phyloP scores from a whole-genome alignment of 2,797 vertebrate genomes.

The Vultur gryphus region DNA sequence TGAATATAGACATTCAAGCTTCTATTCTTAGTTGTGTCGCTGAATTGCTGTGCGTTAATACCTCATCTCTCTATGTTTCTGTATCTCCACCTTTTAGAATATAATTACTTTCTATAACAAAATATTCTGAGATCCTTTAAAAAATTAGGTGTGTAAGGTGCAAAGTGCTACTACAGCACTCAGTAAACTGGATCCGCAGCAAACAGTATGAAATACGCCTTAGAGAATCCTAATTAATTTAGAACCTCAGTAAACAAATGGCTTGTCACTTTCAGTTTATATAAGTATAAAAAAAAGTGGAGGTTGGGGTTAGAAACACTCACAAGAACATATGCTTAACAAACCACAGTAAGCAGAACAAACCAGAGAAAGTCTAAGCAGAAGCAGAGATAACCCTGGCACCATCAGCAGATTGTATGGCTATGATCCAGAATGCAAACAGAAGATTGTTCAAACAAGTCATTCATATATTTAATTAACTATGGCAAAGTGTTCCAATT shows the following conservation, averaged over 20 bases:
- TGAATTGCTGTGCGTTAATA: neutral
- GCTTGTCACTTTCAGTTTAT: constrained; percentile 59
- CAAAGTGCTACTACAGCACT: neutral
- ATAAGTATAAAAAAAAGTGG: constrained; percentile 38
- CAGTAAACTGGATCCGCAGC: neutral
- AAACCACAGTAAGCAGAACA: constrained; percentile 43
- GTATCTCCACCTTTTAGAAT: neutral
- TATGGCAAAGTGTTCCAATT: constrained; percentile 48
- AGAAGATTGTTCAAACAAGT: constrained; percentile 62
- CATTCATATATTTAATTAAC: constrained; percentile 60
- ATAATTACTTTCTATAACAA: neutral
- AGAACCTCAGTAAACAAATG: constrained; percentile 38
- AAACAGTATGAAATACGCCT: constrained; percentile 16
- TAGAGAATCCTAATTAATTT: constrained; percentile 60
- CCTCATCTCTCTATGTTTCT: neutral
- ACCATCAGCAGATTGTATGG: constrained; percentile 57
- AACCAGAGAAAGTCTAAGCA: constrained; percentile 28
- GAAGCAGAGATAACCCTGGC: constrained; percentile 52
- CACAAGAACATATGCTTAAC: constrained; percentile 5
- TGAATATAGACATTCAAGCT: neutral
- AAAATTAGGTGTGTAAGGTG: neutral
- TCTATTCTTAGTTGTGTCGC: neutral
- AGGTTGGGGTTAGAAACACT: constrained; percentile 47
- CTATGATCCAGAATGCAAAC: constrained; percentile 52
- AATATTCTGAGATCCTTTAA: neutral